Evolutionary conservation across 35 echinoderm and acorn worm species (phyloP), one percentile per base, ranked within the genome.

Genomic region (Patiria miniata): DNA sequence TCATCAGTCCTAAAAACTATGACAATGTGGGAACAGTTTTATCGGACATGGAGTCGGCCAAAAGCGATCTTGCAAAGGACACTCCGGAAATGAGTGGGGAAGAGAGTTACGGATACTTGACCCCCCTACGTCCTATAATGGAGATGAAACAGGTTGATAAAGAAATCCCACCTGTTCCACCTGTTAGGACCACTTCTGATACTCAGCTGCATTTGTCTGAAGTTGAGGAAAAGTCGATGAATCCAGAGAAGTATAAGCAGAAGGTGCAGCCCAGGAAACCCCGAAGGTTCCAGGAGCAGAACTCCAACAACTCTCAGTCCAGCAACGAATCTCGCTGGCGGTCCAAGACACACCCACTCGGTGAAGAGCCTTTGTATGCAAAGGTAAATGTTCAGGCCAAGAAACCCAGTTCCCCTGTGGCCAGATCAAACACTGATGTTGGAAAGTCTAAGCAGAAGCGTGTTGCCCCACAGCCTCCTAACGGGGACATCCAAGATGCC

Each of bases 391-490:
- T 59, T 21, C 78, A 89, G 19, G 16, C 18, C 18, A 61, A 61
- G 39, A 77, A 82, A 23, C 21, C 40, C 52, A 36, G 30, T 37
- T 56, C 85, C 1, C 34, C 65, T 28, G 65, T 73, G 19, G 54
- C n/a, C 44, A 52, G 76, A n/a, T 54, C 76, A 36, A 77, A 79
- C 65, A 69, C 50, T 14, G 85, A 78, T 78, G 77, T 54, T 19
- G 37, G 23, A 10, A 32, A 32, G 30, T 15, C 60, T 21, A 90
- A 73, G 38, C 88, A 84, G 34, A 90, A 90, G 69, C 40, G 88
- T 39, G 47, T 76, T 19, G 88, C 88, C 17, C 88, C 88, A n/a
- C 15, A 47, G 40, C 88, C 88, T 28, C 88, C 88, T 37, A 73
- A 52, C 12, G 51, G 61, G 59, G 88, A 90, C n/a, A n/a, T 69